Conservation (phyloP, 2,797 vertebrate species). For the Borostomias antarcticus region DNA sequence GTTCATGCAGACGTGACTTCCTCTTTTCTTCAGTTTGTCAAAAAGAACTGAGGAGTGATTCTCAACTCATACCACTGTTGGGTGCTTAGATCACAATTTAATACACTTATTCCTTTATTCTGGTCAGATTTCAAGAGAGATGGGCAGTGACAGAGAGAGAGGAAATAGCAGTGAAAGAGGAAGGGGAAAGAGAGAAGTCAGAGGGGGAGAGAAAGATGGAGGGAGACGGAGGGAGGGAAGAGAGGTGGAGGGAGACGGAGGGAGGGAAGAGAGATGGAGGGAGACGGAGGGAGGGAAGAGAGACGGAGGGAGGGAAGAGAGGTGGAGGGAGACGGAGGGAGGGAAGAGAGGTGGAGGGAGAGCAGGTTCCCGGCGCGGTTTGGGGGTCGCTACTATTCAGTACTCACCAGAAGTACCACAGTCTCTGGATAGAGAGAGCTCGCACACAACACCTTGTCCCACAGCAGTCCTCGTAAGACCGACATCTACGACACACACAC, state of each 20-base stretch:
- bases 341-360: not conserved
- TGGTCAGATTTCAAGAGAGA: not conserved
- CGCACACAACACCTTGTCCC: slow-evolving; percentile 94
- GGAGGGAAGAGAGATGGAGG: not conserved
- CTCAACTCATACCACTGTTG: too few species aligned
- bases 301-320: not conserved
- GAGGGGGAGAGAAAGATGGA: not conserved
- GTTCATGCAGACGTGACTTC: too few species aligned
- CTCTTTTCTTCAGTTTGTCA: too few species aligned
- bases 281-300: not conserved
- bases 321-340: not conserved
- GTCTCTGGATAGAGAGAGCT: slow-evolving; percentile 93
- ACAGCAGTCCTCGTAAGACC: slow-evolving; percentile 97
- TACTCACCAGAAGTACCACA: slow-evolving; percentile 99
- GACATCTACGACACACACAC: slow-evolving; percentile 79
- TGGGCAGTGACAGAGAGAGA: not conserved
- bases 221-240: not conserved
- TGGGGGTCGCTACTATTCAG: too few species aligned
- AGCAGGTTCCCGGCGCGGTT: slow-evolving; percentile 58
- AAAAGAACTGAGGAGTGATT: too few species aligned
- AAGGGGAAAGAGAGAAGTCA: not conserved
- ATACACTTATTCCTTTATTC: too few species aligned
- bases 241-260: not conserved
- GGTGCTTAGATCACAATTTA: too few species aligned
- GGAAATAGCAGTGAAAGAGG: not conserved